Base-by-base conservation (phyloP, 2,888 invertebrate species). In the Philaethria dido region DNA sequence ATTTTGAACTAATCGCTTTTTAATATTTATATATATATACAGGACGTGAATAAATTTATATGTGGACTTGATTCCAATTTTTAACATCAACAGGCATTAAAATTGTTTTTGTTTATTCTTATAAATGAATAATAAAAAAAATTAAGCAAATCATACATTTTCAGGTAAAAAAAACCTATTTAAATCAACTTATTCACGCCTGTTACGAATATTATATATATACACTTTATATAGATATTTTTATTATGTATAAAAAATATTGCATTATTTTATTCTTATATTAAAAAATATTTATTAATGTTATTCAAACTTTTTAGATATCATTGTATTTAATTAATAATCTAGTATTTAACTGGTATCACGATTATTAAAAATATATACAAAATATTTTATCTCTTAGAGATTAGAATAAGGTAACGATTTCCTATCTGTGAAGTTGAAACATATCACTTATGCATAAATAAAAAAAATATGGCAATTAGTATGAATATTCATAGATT, bases 1-100 rank as follows among this genome's bases (percentile, higher is more conserved):
- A 13, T 42, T 20, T 47, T 22, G 33, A 33, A 13, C 48, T 64
- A 39, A 45, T 33, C 18, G 47, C 29, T 45, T 47, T 16, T 36
- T 13, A 47, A 45, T 60, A 45, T 33, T n/a, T 57, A 57, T 22
- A 42, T n/a, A 29, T n/a, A n/a, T n/a, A n/a, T n/a, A n/a, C n/a
- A n/a, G n/a, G n/a, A n/a, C n/a, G n/a, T n/a, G n/a, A n/a, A n/a
- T n/a, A n/a, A n/a, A n/a, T n/a, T n/a, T n/a, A n/a, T n/a, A n/a
- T n/a, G n/a, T n/a, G n/a, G n/a, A n/a, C n/a, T n/a, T n/a, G n/a
- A n/a, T n/a, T n/a, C n/a, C n/a, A n/a, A n/a, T n/a, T n/a, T n/a
- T n/a, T n/a, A n/a, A n/a, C n/a, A n/a, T n/a, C n/a, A n/a, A n/a
- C n/a, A n/a, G n/a, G n/a, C n/a, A n/a, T n/a, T n/a, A n/a, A n/a